These are phyloP conservation scores for Echiichthys vipera DNA, from an alignment of 2,797 vertebrate species.

Conservation along the genomic window DNA sequence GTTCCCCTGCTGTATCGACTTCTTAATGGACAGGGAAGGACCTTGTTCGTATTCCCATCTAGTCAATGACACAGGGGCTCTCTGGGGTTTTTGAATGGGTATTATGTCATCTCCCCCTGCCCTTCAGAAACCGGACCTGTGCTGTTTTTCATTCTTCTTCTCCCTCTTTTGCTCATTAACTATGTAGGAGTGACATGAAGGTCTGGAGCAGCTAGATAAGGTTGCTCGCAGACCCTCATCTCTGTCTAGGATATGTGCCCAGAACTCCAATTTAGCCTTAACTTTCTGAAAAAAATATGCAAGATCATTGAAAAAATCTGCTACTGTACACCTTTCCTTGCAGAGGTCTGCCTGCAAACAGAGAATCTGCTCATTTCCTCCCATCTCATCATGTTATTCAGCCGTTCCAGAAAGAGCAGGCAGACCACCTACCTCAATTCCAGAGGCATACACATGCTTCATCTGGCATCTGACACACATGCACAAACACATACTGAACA, in stretches of 20 bases:
- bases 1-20: constrained; percentile 85
- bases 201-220: constrained; percentile 74
- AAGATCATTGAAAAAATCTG: constrained; percentile 7
- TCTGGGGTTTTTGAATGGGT: constrained; percentile 74
- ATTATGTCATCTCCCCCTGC: constrained; percentile 84
- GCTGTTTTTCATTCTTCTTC: constrained; percentile 66
- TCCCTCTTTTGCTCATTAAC: constrained; percentile 80
- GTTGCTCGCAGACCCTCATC: constrained; percentile 64
- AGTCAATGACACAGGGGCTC: constrained; percentile 82
- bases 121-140: constrained; percentile 81
- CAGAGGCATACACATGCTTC: constrained; percentile 39
- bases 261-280: constrained; percentile 39
- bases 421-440: constrained; percentile 63
- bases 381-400: constrained; percentile 16
- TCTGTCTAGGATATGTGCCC: constrained; percentile 45
- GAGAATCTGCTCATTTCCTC: neutral
- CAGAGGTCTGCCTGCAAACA: neutral
- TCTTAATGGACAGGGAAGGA: constrained; percentile 86
- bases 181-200: constrained; percentile 79
- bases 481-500: constrained; percentile 63
- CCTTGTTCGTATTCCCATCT: constrained; percentile 83
- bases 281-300: constrained; percentile 1
- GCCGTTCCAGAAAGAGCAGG: constrained; percentile 19
- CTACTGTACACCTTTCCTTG: neutral
- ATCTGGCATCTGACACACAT: constrained; percentile 49